A percentile compares a stretch with the other conserved stretches of the same genome.
Conservation (phyloP, 1,140 invertebrate species). For the Drosophila pallidifrons region DNA sequence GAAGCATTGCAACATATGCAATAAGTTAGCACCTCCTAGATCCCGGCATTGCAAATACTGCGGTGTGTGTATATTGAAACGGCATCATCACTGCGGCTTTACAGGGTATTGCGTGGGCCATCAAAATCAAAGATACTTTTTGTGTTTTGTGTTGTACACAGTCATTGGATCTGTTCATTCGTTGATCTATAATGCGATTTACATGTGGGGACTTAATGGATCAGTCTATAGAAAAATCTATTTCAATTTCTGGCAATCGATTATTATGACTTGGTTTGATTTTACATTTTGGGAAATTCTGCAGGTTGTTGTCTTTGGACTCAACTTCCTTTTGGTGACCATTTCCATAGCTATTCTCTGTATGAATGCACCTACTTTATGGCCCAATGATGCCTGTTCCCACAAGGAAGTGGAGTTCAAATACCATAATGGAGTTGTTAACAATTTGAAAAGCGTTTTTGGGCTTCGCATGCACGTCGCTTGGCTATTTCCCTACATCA, state of each 20-base stretch:
- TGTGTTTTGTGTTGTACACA: conserved; percentile 93
- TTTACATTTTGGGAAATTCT: conserved; percentile 47
- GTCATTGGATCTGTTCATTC: conserved; percentile 90
- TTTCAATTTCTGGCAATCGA: neutral
- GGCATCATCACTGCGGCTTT: conserved; percentile 98
- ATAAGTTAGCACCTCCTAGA: conserved; percentile 92
- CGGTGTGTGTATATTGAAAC: conserved; percentile 92
- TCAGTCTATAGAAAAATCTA: neutral
- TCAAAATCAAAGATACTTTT: conserved; percentile 94
- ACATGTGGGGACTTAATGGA: neutral
- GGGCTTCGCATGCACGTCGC: conserved; percentile 91
- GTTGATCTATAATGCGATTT: conserved; percentile 87
- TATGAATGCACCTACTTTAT: conserved; percentile 86
- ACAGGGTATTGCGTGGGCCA: conserved; percentile 95
- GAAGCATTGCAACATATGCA: conserved; percentile 71
- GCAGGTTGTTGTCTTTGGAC: conserved; percentile 89
- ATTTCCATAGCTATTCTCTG: conserved; percentile 88
- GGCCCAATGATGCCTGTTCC: conserved; percentile 14
- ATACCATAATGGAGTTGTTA: conserved; percentile 90
- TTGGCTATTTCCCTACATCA: conserved; percentile 82
- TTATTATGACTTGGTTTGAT: neutral
- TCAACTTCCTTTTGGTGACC: conserved; percentile 88
- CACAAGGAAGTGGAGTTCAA: conserved; percentile 22
- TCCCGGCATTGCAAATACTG: conserved; percentile 96
- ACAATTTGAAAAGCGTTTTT: conserved; percentile 89